phyloP scores from a whole-genome alignment of 2,797 vertebrate species.

The Sylvilagus floridanus region DNA sequence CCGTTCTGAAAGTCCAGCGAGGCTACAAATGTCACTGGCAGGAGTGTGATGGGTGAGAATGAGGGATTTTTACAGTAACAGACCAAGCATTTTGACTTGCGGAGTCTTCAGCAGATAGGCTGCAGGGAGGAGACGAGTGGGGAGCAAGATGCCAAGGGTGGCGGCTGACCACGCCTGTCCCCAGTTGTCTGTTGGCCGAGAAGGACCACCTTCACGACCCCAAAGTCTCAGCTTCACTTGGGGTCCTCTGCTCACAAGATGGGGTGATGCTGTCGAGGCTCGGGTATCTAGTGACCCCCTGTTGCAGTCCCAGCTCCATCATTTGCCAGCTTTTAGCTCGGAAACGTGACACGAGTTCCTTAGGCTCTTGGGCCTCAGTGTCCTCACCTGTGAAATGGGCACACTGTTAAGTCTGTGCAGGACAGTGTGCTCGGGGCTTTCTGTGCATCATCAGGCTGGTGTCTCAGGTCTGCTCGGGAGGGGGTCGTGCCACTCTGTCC shows the following conservation, averaged over 20 bases:
- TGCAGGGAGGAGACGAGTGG: not conserved
- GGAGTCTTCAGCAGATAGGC: not conserved
- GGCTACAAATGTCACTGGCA: conserved; percentile 55
- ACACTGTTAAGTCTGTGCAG: not conserved
- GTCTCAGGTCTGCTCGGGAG: not conserved
- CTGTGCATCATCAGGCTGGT: not conserved
- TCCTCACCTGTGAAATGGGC: not conserved
- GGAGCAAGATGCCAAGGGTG: not conserved
- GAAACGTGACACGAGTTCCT: fast-evolving
- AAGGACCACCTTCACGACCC: not conserved
- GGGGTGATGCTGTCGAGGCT: not conserved
- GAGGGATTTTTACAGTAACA: not conserved
- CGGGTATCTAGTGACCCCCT: not conserved
- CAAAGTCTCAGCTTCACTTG: not conserved
- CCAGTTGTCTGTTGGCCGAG: not conserved
- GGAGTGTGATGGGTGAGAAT: not conserved
- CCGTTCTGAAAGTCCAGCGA: not conserved
- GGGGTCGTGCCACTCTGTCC: not conserved
- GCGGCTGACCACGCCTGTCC: not conserved
- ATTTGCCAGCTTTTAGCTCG: not conserved
- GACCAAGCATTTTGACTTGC: not conserved
- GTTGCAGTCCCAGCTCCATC: not conserved
- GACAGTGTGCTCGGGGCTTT: not conserved
- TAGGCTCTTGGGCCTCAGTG: not conserved
- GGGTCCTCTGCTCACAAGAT: not conserved